Percentiles rank a stretch among this genome's conserved stretches.
Conservation (phyloP, 2,888 invertebrate genomes). For the Stomorhina lunata region DNA sequence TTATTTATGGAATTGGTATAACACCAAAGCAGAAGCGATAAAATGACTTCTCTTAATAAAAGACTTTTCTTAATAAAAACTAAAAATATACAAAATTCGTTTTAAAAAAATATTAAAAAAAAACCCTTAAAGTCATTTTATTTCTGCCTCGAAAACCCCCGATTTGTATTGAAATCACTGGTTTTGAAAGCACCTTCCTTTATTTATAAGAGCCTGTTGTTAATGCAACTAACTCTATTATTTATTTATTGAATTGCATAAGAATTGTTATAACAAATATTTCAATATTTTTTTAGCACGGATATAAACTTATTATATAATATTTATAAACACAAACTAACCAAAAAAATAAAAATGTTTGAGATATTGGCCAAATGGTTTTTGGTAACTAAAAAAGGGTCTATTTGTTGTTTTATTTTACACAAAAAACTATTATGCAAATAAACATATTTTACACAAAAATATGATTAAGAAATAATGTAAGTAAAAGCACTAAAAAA, state of each 20-base stretch:
- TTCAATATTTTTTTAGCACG: not conserved
- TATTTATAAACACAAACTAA: no score
- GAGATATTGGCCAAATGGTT: constrained; percentile 40
- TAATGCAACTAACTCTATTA: constrained; percentile 38
- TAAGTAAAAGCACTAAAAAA: no score
- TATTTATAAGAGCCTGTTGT: constrained; percentile 44
- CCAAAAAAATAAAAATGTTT: constrained; percentile 24
- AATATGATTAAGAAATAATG: no score
- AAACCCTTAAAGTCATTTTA: constrained; percentile 10
- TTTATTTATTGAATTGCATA: constrained; percentile 31
- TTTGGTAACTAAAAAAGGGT: constrained; percentile 18
- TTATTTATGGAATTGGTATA: not conserved
- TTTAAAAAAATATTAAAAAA: constrained; percentile 24
- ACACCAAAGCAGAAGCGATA: not conserved
- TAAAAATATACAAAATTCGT: constrained; percentile 10
- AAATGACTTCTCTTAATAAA: not conserved
- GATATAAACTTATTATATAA: no score
- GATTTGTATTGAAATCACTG: constrained; percentile 40
- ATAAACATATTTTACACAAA: no score
- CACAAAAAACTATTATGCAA: no score
- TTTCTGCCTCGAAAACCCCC: constrained; percentile 32
- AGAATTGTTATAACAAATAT: not conserved
- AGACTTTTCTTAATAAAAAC: not conserved
- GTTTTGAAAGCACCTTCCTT: constrained; percentile 33
- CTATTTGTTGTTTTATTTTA: not conserved